A percentile compares a stretch with the other conserved stretches of the same genome.
Evolutionary conservation across 2,888 invertebrate genomes (phyloP).

Genomic region (Meliscaeva auricollis): DNA sequence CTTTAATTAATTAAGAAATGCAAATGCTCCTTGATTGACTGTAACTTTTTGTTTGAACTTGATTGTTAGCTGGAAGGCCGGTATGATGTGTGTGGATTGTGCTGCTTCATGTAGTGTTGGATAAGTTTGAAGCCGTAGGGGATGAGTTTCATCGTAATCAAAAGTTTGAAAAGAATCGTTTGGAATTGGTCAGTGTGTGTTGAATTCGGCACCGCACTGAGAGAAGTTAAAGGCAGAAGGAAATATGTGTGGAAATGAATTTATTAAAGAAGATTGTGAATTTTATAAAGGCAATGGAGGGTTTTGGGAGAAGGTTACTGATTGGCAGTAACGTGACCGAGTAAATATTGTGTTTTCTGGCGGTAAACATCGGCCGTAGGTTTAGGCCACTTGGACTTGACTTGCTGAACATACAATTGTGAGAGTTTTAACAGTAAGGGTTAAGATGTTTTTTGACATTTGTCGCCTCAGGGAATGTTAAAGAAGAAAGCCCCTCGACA

Average conservation of each 20-base stretch:
- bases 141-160: slow-evolving; percentile 20
- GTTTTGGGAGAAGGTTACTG: no score
- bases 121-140: background rate
- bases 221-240: background rate
- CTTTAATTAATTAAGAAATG: slow-evolving; percentile 48
- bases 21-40: slow-evolving; percentile 41
- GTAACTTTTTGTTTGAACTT: slow-evolving; percentile 28
- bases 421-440: no score
- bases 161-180: slow-evolving; percentile 12
- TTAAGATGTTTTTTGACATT: no score
- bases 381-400: no score
- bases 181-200: slow-evolving; percentile 5
- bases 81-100: slow-evolving; percentile 23
- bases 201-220: background rate
- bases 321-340: no score
- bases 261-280: background rate
- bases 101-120: background rate
- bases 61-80: background rate
- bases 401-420: no score
- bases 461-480: no score
- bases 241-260: background rate
- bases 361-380: no score
- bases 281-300: no score
- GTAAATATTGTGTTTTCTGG: no score
- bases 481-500: no score